These are phyloP conservation scores for Pectinophora gossypiella DNA, from an alignment of 1,140 invertebrate genomes.

Conservation along the genomic window DNA sequence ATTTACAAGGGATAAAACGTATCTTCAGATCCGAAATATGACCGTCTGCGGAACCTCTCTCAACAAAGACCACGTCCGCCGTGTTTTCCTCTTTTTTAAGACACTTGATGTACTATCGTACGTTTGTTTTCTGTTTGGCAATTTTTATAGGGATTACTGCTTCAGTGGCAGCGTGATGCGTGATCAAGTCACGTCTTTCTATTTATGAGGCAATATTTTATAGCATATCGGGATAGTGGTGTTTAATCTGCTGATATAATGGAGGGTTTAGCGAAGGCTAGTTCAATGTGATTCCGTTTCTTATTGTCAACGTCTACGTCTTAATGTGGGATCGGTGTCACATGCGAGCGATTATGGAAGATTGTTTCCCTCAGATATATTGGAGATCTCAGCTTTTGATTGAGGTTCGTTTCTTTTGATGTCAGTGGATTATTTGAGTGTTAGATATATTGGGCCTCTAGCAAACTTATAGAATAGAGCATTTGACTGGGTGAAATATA, in stretches of 20 bases:
- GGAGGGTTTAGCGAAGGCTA: neutral
- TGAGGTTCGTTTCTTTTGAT: no score
- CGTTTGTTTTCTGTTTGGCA: constrained; percentile 69
- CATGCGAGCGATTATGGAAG: no score
- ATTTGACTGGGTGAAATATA: no score
- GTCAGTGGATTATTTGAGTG: no score
- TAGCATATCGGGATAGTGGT: constrained; percentile 70
- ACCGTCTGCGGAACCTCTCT: no score
- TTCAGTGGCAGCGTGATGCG: constrained; percentile 30
- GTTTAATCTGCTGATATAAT: constrained; percentile 62
- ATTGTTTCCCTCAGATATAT: no score
- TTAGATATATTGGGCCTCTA: no score
- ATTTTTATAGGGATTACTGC: constrained; percentile 74
- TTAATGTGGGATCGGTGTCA: neutral
- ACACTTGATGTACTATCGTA: constrained; percentile 59
- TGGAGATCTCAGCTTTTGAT: no score
- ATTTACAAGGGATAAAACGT: neutral
- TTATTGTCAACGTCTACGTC: neutral
- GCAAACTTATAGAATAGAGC: no score
- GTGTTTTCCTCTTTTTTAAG: constrained; percentile 35
- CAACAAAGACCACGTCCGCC: neutral
- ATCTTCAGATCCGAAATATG: no score
- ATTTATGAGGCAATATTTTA: constrained; percentile 73
- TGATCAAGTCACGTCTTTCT: constrained; percentile 58
- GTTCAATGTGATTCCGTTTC: neutral